Evolutionary conservation across 2,888 invertebrate species (phyloP), one percentile per base, ranked within the genome.

Genomic region (Hyalella azteca): DNA sequence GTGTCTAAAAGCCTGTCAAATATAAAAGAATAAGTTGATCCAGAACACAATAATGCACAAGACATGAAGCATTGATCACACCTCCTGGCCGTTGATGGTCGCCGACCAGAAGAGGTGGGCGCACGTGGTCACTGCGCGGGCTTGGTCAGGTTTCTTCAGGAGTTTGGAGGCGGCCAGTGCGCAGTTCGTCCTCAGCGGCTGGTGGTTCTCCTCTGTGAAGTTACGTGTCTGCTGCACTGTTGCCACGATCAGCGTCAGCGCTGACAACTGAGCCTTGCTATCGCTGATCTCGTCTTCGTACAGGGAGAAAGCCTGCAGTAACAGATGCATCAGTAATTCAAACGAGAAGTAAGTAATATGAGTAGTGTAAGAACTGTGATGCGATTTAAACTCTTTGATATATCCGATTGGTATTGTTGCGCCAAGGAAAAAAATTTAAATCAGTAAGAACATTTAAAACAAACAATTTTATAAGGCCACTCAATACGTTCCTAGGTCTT

Each of bases 281-380:
- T 98, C 98, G 1, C 96, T 95, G 86, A 99, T 96, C 89, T 98
- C 98, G 88, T 99, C 99, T 88, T 99, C 98, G 88, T 98, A 99
- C 79, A 99, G 88, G 0, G 97, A 95, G 89, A 99, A 98, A 0
- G 98, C 96, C 90, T 94, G 89, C n/a, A n/a, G n/a, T n/a, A n/a
- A n/a, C n/a, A n/a, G n/a, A n/a, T n/a, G n/a, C n/a, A n/a, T n/a
- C n/a, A n/a, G n/a, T n/a, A n/a, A n/a, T n/a, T n/a, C n/a, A n/a
- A n/a, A n/a, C n/a, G n/a, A n/a, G n/a, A n/a, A n/a, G n/a, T n/a
- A n/a, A n/a, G n/a, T n/a, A n/a, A n/a, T n/a, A n/a, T n/a, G n/a
- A n/a, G n/a, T n/a, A n/a, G n/a, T n/a, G n/a, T n/a, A n/a, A n/a
- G n/a, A n/a, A n/a, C n/a, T n/a, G n/a, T n/a, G n/a, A n/a, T n/a